phyloP scores from a whole-genome alignment of 1,140 invertebrate species.

The Heliconius melpomene region DNA sequence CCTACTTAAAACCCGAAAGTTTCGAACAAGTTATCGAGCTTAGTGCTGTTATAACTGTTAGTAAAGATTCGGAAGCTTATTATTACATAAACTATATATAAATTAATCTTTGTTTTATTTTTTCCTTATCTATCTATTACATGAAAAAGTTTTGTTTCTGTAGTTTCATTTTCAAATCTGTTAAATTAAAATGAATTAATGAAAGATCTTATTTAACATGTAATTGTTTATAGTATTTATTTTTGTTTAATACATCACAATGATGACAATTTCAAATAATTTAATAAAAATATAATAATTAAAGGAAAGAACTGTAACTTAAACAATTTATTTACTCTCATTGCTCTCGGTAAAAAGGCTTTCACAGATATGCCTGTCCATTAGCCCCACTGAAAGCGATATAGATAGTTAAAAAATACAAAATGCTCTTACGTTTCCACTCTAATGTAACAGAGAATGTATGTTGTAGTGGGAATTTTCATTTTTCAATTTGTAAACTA shows the following conservation, averaged over 20 bases:
- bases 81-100: neutral
- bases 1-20: slow-evolving; percentile 2
- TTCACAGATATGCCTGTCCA: slow-evolving; percentile 24
- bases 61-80: neutral
- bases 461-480: slow-evolving; percentile 8
- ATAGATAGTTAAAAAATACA: slow-evolving; percentile 26
- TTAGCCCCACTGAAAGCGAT: slow-evolving; percentile 28
- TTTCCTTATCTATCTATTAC: neutral
- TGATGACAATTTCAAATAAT: too few species aligned
- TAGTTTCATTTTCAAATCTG: too few species aligned
- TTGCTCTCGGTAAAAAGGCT: slow-evolving; percentile 13
- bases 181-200: too few species aligned
- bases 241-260: too few species aligned
- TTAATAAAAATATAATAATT: too few species aligned
- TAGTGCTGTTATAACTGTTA: neutral
- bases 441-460: slow-evolving; percentile 18
- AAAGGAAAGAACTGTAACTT: neutral
- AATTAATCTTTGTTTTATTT: neutral
- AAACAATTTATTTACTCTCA: slow-evolving; percentile 10
- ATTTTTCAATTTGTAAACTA: neutral
- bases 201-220: too few species aligned
- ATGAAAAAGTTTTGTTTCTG: neutral
- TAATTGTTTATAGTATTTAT: too few species aligned
- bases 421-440: slow-evolving; percentile 21
- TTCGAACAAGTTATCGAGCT: neutral